Base-by-base conservation (phyloP, 2,113 vertebrate genomes). In the Piaya cayana region DNA sequence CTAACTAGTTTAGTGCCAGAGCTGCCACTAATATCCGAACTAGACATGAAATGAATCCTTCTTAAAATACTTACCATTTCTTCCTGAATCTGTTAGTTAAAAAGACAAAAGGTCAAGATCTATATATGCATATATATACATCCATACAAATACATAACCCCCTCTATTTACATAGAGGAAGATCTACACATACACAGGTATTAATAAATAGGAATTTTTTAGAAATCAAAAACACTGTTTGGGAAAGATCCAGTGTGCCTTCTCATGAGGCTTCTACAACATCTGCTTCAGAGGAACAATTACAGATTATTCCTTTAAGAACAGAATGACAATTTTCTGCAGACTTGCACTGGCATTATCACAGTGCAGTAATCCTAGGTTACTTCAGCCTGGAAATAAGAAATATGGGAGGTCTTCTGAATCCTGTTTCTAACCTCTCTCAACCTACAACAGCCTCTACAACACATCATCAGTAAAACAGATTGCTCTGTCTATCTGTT, bases 251-350 rank as follows among this genome's bases (percentile, higher is more conserved):
- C 81, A 23, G 14, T 25, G 12, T 52, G 42, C 15, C 64, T 82
- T 78, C 91, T 60, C 69, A 70, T 11, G 30, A 93, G 43, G 42
- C 21, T 81, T 72, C 60, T 13, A n/a, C 36, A 87, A 64, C 60
- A 88, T 53, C 79, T 83, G 59, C 64, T 88, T 75, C 60, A 86
- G 82, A 89, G 62, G 45, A 92, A 81, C 71, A 96, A 75, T 63
- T 78, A n/a, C 70, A 86, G 90, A 81, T 60, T 67, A 15, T 34
- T 88, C 60, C 62, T 86, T 68, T 82, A 87, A 95, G 87, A 85
- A 86, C 16, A 18, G 27, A 58, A 88, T 0, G 19, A 79, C n/a
- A 59, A 36, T 68, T 70, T 39, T 75, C 50, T 56, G 47, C 53
- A n/a, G 72, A 39, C 47, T 90, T 0, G 0, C 70, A 32, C 36